These are phyloP conservation scores for Tarsius wallacei DNA, from an alignment of 2,797 vertebrate species.

Conservation along the genomic window DNA sequence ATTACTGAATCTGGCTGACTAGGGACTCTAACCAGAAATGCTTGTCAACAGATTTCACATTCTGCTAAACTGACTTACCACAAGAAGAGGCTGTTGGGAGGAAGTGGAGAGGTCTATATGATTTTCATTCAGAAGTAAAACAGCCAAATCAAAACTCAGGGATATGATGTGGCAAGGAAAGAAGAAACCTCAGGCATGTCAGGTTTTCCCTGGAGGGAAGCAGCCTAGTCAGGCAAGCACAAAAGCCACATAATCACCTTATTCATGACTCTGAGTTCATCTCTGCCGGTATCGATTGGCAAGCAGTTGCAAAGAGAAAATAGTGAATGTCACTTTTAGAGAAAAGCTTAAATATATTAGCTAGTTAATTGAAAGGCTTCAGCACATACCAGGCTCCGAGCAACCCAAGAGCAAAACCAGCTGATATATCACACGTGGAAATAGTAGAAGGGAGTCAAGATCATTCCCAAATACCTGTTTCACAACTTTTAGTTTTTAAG, in stretches of 20 bases:
- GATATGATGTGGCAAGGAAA: background rate
- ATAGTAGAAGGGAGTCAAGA: background rate
- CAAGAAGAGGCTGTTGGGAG: background rate
- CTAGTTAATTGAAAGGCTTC: constrained; percentile 71
- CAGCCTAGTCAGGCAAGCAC: background rate
- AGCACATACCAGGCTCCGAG: constrained; percentile 44
- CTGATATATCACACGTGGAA: background rate
- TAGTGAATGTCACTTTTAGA: constrained; percentile 50
- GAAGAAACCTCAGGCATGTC: constrained; percentile 25
- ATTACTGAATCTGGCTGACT: background rate
- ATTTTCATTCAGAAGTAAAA: constrained; percentile 65
- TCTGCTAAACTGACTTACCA: background rate
- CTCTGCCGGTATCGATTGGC: constrained; percentile 1
- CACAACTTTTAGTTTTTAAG: background rate
- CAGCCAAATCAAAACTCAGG: constrained; percentile 59
- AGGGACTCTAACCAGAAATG: constrained; percentile 36
- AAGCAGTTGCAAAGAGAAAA: constrained; percentile 75
- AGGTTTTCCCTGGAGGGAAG: constrained; percentile 66
- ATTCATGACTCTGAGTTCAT: constrained; percentile 73
- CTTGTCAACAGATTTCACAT: constrained; percentile 7
- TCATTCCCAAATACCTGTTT: background rate
- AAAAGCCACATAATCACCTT: constrained; percentile 70
- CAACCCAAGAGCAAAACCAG: background rate
- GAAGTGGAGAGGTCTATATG: background rate
- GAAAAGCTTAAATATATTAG: constrained; percentile 70